These are phyloP conservation scores for Unio pictorum DNA, from an alignment of 2,888 invertebrate species.

Conservation along the genomic window DNA sequence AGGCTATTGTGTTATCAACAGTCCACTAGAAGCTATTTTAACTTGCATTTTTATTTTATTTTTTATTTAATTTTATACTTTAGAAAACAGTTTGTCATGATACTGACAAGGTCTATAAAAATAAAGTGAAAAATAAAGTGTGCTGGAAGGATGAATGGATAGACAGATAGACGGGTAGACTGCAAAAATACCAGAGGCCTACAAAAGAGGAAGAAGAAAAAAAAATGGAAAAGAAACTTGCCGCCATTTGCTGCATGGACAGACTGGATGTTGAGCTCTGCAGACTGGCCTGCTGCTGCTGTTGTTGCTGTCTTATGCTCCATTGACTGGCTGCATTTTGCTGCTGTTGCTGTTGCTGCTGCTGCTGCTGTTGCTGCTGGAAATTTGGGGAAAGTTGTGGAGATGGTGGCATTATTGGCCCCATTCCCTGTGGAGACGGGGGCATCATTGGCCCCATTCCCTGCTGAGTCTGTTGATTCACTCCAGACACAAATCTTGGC, in stretches of 20 bases:
- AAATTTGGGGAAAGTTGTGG: constrained; percentile 61
- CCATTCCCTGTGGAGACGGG: constrained; percentile 26
- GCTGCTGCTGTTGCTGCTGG: constrained; percentile 38
- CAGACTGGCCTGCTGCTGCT: constrained; percentile 15
- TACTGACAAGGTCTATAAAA: no score
- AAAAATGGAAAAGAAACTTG: constrained; percentile 17
- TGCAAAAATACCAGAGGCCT: no score
- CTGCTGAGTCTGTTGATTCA: constrained; percentile 25
- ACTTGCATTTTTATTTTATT: no score
- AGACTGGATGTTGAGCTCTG: constrained; percentile 10
- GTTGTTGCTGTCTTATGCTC: constrained; percentile 13
- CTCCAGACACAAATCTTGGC: constrained; percentile 44
- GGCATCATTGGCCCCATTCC: constrained; percentile 4
- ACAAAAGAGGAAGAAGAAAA: background rate
- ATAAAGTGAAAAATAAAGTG: no score
- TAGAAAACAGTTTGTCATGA: no score
- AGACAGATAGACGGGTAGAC: no score
- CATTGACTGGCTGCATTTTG: constrained; percentile 16
- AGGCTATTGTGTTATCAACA: no score
- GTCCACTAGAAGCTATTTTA: no score
- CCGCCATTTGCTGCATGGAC: constrained; percentile 14
- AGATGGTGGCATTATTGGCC: constrained; percentile 44
- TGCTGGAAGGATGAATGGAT: no score
- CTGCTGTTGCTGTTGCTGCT: constrained; percentile 21
- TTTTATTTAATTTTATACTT: no score